Conservation (phyloP, 2,113 vertebrate species). For the Pelmatolapia mariae region DNA sequence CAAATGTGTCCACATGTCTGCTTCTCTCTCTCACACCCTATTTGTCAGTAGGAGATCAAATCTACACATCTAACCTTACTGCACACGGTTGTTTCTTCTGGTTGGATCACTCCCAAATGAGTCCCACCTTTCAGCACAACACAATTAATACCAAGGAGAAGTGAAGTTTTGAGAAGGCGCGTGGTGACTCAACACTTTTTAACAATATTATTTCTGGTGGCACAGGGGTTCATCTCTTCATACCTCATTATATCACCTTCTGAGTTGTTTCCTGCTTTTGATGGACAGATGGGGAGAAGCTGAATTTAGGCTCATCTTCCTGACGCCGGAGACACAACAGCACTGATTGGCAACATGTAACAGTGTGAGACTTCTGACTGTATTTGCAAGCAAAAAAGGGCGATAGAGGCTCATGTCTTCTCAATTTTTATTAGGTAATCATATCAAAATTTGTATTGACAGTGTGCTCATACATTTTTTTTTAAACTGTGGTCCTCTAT, state of each 20-base stretch:
- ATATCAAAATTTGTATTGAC: fast-evolving
- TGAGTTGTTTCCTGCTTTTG: not conserved
- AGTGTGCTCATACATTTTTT: fast-evolving
- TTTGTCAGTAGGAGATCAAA: not conserved
- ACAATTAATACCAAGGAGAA: not conserved
- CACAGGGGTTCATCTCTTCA: not conserved
- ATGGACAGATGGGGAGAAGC: not conserved
- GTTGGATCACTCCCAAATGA: not conserved
- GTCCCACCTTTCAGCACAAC: not conserved
- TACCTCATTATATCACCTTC: not conserved
- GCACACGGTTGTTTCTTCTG: not conserved
- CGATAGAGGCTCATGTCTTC: fast-evolving
- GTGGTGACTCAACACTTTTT: fast-evolving
- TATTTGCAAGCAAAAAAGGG: fast-evolving
- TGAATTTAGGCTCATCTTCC: not conserved
- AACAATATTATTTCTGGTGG: not conserved
- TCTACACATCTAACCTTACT: not conserved
- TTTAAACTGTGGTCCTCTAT: not conserved
- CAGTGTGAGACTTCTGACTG: not conserved
- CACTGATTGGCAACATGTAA: not conserved
- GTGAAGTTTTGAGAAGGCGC: not conserved
- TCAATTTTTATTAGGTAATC: not conserved
- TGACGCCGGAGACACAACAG: fast-evolving
- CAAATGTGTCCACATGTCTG: too few species aligned
- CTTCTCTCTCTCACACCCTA: too few species aligned